Percentiles rank a stretch among this genome's conserved stretches.
These are phyloP conservation scores for Phalloptychus januarius DNA, from an alignment of 2,797 vertebrate genomes.

Conservation along the genomic window DNA sequence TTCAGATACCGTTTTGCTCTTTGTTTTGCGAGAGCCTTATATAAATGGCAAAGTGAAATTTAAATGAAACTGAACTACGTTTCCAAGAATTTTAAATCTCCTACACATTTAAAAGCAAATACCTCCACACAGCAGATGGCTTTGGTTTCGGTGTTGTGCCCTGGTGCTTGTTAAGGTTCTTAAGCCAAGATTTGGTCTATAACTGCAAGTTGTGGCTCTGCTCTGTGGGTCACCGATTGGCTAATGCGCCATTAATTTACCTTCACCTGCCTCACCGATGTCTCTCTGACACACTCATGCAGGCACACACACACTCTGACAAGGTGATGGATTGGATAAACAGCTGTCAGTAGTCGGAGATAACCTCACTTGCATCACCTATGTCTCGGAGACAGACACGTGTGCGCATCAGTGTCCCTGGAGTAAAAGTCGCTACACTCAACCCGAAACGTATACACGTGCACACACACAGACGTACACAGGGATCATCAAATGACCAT, in stretches of 20 bases:
- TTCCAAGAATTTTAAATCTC: not conserved
- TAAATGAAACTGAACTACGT: not conserved
- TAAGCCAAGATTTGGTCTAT: conserved; percentile 65
- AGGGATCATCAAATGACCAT: conserved; percentile 56
- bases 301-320: conserved; percentile 73
- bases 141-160: not conserved
- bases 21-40: not conserved
- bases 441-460: conserved; percentile 50
- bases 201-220: conserved; percentile 81
- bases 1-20: not conserved
- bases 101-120: not conserved
- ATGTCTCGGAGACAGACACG: conserved; percentile 51
- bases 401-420: conserved; percentile 48
- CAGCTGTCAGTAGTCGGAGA: conserved; percentile 88
- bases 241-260: conserved; percentile 99
- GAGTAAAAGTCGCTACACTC: conserved; percentile 62
- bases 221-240: conserved; percentile 97
- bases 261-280: conserved; percentile 87
- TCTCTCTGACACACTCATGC: conserved; percentile 69
- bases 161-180: conserved; percentile 6
- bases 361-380: conserved; percentile 72
- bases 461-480: conserved; percentile 22
- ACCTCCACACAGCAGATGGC: not conserved
- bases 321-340: conserved; percentile 96
- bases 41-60: not conserved